Conservation (phyloP, 1,140 invertebrate species). For the Papilio aristodemus region DNA sequence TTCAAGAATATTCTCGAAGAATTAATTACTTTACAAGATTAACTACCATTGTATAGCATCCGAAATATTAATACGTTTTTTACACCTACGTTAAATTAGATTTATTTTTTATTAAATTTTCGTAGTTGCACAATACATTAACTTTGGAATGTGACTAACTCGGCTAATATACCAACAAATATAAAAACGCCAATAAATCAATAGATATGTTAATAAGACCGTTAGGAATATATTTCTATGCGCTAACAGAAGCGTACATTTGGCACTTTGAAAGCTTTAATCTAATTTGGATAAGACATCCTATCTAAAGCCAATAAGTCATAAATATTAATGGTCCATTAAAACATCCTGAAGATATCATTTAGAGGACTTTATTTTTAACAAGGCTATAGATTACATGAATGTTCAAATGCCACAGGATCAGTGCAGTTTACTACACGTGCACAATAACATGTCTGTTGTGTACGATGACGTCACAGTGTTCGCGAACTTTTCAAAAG, state of each 20-base stretch:
- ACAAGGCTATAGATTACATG: too few species aligned
- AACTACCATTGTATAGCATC: too few species aligned
- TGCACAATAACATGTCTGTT: not conserved
- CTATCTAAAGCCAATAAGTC: not conserved
- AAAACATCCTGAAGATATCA: not conserved
- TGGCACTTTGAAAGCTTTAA: not conserved
- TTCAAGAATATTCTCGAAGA: not conserved
- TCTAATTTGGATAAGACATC: constrained; percentile 6
- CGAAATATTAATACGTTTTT: too few species aligned
- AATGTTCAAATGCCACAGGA: not conserved
- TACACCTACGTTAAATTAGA: too few species aligned
- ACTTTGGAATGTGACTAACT: constrained; percentile 38
- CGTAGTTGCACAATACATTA: too few species aligned
- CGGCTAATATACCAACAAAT: constrained; percentile 25
- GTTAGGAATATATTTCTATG: not conserved
- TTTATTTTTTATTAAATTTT: too few species aligned
- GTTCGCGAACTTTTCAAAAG: not conserved
- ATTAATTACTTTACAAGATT: too few species aligned
- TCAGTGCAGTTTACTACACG: not conserved
- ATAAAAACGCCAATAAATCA: not conserved
- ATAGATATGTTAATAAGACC: constrained; percentile 8
- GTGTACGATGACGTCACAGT: not conserved
- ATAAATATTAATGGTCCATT: not conserved
- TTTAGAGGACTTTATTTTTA: not conserved
- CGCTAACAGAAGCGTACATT: not conserved